Base-by-base conservation (phyloP, 2,797 vertebrate genomes). In the Anableps anableps region DNA sequence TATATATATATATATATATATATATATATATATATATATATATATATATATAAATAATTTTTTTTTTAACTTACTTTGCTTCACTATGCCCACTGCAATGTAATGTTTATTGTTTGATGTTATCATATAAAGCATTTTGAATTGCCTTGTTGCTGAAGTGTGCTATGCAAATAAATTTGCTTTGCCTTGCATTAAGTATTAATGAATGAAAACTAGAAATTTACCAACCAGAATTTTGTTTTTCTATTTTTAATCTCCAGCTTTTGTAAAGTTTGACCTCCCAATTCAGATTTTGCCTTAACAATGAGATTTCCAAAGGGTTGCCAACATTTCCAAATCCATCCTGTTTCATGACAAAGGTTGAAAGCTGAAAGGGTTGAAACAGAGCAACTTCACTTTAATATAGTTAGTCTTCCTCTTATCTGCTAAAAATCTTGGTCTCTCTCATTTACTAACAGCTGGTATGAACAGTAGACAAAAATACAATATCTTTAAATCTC, bases 261-360 rank as follows among this genome's bases (percentile, higher is more conserved):
- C 21, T 38, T 66, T 14, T 66, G 3, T 66, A 10, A 38, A 4
- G 19, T 36, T 66, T 38, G 19, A 38, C 19, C 8, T 36, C 62
- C 19, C 19, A 38, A 26, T 68, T 68, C 21, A 41, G 21, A 68
- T 41, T 36, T 66, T 38, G 36, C 21, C 36, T 41, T 41, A 41
- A 68, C 21, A 23, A 41, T 41, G 36, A 26, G 64, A 68, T 41
- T 23, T 41, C 21, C 19, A 36, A 68, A 68, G 10, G 21, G 21
- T 41, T 41, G 36, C 9, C 62, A 66, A 66, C 34, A 66, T 66
- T 66, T 66, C 64, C 64, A 68, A 38, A 68, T 68, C 64, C 34
- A 38, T 36, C 64, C 36, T 68, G 36, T 41, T 68, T 68, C 36
- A 23, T 68, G 64, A 41, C 64, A 26, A 62, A 34, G 16, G 5